Base-by-base conservation (phyloP, 2,888 invertebrate species). In the Acrobasis consociella region DNA sequence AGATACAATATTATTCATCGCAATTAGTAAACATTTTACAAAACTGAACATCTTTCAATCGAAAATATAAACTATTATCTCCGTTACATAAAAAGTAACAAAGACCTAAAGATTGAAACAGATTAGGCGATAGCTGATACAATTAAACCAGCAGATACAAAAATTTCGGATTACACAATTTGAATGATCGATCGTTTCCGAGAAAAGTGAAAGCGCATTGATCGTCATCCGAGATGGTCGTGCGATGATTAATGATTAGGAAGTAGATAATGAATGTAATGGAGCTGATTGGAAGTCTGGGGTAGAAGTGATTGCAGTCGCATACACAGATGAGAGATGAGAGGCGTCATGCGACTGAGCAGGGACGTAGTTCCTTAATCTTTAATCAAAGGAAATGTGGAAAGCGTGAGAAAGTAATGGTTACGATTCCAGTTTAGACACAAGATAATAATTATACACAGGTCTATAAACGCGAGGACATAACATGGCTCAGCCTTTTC, bases 161-260 rank as follows among this genome's bases (percentile, higher is more conserved):
- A 51, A 60, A 52, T 15, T 22, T 51, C 51, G 38, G 42, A 31
- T 67, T 68, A 62, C 60, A 60, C 58, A 65, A 67, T 60, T 17
- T 31, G 39, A 58, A 64, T 64, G 67, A 69, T 67, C 58, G 64
- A 65, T 67, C 62, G 64, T 60, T 37, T 60, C 50, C 60, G 59
- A 63, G 65, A 74, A 72, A 74, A 75, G 76, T 73, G 77, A 78
- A 78, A 78, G 76, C 66, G 58, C 42, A 39, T 63, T 71, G 69
- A 66, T 69, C 64, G 65, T 65, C 71, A 67, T 64, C 64, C 60
- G 61, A 64, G 64, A 64, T 61, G 59, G 66, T 39, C 52, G 56
- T 56, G 64, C 62, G 64, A 74, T 77, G 77, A 78, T 75, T 76
- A 72, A 78, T 78, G 69, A 71, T 67, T 67, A 72, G 77, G 77